Percentiles rank a stretch among this genome's conserved stretches.
Evolutionary conservation across 1,140 invertebrate genomes (phyloP).

Genomic region (Prorops nasuta): DNA sequence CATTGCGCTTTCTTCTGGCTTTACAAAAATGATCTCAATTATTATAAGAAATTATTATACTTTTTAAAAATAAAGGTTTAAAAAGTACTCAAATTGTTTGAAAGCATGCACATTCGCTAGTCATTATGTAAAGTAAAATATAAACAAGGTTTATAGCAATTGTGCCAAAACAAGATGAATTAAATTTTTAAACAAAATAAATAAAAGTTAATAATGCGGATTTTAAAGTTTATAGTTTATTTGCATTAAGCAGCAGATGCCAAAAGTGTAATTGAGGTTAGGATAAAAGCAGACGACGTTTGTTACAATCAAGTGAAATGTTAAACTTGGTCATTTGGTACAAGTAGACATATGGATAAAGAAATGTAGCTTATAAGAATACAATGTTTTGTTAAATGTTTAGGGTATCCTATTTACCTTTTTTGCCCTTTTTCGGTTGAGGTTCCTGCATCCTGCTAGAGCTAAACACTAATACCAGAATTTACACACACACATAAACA

Average conservation of each 20-base stretch:
- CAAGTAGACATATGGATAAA: not conserved
- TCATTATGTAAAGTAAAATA: too few species aligned
- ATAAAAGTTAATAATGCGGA: conserved; percentile 3
- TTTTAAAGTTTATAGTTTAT: not conserved
- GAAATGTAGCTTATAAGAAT: not conserved
- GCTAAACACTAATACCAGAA: too few species aligned
- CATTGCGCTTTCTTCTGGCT: conserved; percentile 69
- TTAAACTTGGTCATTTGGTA: not conserved
- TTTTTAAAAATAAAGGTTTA: too few species aligned
- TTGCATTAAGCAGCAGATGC: too few species aligned
- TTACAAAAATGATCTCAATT: not conserved
- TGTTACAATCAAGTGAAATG: not conserved
- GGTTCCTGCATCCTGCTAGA: conserved; percentile 53
- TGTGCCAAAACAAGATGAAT: conserved; percentile 1
- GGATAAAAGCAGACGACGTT: conserved; percentile 26
- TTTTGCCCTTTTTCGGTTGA: conserved; percentile 57
- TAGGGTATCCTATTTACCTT: conserved; percentile 40
- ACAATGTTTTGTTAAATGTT: not conserved
- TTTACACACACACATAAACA: too few species aligned
- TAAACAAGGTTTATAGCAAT: conserved; percentile 18
- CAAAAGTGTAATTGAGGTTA: conserved; percentile 20
- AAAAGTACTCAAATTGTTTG: not conserved
- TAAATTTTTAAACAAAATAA: conserved; percentile 9
- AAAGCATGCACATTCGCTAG: not conserved
- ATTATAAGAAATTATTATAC: not conserved